Conservation (phyloP, 2,888 invertebrate species). For the Nephrotoma appendiculata region DNA sequence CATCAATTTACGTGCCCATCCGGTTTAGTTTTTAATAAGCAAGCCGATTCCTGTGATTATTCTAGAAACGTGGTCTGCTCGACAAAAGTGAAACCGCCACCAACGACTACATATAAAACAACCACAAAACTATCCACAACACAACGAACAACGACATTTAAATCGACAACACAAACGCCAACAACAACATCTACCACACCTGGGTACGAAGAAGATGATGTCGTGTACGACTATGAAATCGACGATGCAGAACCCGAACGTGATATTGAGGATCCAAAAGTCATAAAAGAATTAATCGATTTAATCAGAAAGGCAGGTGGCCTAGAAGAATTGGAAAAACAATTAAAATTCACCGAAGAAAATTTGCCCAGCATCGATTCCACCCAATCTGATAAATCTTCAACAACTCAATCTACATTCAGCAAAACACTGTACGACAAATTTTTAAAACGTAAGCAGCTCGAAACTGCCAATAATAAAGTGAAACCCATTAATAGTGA, state of each 20-base stretch:
- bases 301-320: conserved; percentile 80
- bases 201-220: conserved; percentile 27
- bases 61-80: conserved; percentile 70
- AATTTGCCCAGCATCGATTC: conserved; percentile 35
- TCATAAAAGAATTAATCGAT: conserved; percentile 70
- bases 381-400: conserved; percentile 25
- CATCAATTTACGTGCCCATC: conserved; percentile 90
- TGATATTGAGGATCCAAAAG: conserved; percentile 34
- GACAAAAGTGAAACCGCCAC: conserved; percentile 24
- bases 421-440: conserved; percentile 64
- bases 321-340: conserved; percentile 72
- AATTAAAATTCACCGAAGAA: conserved; percentile 42
- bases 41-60: conserved; percentile 85
- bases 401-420: conserved; percentile 48
- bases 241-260: conserved; percentile 13
- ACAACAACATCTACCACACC: conserved; percentile 31
- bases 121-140: conserved; percentile 32
- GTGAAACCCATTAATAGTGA: conserved; percentile 6
- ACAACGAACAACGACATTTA: conserved; percentile 30
- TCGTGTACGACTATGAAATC: conserved; percentile 36
- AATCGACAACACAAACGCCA: conserved; percentile 27
- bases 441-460: conserved; percentile 39
- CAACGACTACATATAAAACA: conserved; percentile 33
- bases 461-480: conserved; percentile 8
- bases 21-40: conserved; percentile 80